phyloP scores from a whole-genome alignment of 92 coral and sea anemone species.

The Bergia puertoricense region DNA sequence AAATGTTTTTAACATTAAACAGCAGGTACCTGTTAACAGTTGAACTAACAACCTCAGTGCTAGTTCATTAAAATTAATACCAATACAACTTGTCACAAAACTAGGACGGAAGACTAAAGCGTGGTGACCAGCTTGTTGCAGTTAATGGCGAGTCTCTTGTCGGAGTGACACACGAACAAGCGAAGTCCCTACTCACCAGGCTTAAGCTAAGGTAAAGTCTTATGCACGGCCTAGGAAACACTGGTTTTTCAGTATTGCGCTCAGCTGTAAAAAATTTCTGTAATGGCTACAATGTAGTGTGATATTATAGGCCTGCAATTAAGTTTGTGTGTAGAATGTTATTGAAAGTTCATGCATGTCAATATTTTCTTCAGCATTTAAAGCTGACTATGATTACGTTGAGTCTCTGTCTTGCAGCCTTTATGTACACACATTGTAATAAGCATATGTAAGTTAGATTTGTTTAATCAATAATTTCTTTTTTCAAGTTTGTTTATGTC shows the following conservation, averaged over 20 bases:
- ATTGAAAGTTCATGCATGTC: neutral
- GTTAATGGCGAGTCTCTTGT: slow-evolving; percentile 94
- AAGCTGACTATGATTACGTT: neutral
- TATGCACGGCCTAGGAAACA: neutral
- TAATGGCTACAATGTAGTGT: neutral
- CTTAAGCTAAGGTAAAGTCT: slow-evolving; percentile 76
- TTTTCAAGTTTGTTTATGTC: neutral
- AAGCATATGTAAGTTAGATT: neutral
- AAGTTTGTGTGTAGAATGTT: neutral
- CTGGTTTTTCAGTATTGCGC: neutral
- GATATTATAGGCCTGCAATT: neutral
- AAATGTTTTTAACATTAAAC: neutral
- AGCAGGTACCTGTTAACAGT: slow-evolving; percentile 21
- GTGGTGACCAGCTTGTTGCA: slow-evolving; percentile 86
- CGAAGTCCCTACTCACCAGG: slow-evolving; percentile 90
- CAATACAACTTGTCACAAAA: neutral
- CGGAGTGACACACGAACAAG: slow-evolving; percentile 97
- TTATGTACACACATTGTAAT: neutral
- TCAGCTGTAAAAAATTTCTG: neutral
- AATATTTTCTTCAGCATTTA: neutral
- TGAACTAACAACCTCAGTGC: neutral
- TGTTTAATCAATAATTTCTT: neutral
- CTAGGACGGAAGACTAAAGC: slow-evolving; percentile 76
- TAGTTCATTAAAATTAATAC: slow-evolving; percentile 16
- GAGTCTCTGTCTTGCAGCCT: neutral